These are phyloP conservation scores for Noctua fimbriata DNA, from an alignment of 2,888 invertebrate species.

Conservation along the genomic window DNA sequence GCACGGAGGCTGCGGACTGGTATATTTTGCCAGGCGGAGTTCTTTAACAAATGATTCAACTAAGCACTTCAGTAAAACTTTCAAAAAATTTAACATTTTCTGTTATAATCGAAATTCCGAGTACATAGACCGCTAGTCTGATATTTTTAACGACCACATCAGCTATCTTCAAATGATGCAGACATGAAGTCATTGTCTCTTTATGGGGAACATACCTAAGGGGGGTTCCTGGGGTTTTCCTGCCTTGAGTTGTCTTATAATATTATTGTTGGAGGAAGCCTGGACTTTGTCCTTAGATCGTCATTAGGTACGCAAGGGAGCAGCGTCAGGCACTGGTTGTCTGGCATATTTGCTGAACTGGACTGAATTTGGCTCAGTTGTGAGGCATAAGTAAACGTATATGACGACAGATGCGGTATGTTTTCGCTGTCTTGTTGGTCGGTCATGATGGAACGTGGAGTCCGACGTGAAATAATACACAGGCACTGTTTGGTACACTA, in stretches of 20 bases:
- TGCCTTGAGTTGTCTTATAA: neutral
- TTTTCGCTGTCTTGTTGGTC: no score
- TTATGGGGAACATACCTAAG: neutral
- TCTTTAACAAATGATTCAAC: neutral
- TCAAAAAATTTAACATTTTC: neutral
- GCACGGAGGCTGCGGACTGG: no score
- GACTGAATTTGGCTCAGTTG: neutral
- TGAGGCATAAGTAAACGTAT: neutral
- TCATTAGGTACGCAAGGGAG: neutral
- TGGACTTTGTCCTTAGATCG: neutral
- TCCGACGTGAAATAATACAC: no score
- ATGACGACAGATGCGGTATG: no score
- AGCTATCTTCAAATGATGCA: neutral
- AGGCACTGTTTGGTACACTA: no score
- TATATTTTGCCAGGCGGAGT: no score
- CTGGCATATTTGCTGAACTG: neutral
- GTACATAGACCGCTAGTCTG: neutral
- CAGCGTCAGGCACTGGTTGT: neutral
- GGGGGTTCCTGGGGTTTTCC: neutral
- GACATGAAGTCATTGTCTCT: neutral
- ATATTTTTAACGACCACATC: neutral
- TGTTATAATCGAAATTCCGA: neutral
- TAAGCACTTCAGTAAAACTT: no score
- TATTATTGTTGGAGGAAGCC: neutral
- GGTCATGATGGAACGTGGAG: no score